phyloP scores from a whole-genome alignment of 2,113 vertebrate species.

The Herpetotheres cachinnans region DNA sequence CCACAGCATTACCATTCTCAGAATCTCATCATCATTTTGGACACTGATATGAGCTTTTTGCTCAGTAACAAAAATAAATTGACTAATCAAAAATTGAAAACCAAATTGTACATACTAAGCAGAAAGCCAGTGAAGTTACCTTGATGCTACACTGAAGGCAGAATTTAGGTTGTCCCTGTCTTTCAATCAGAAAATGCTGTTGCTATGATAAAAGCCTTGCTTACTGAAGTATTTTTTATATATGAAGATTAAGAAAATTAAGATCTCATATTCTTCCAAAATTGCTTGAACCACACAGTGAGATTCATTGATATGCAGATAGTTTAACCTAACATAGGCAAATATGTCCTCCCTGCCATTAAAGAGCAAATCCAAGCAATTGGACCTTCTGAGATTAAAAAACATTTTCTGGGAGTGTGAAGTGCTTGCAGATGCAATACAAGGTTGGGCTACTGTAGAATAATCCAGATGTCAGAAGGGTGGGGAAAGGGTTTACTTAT shows the following conservation, averaged over 20 bases:
- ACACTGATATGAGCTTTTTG: neutral
- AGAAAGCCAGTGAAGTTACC: neutral
- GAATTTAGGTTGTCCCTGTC: neutral
- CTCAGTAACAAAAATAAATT: neutral
- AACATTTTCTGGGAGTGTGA: neutral
- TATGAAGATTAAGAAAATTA: neutral
- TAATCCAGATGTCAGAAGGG: neutral
- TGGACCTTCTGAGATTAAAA: constrained; percentile 15
- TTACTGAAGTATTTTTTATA: neutral
- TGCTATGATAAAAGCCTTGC: neutral
- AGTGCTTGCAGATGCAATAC: neutral
- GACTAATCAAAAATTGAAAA: neutral
- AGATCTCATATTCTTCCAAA: neutral
- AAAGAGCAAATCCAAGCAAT: neutral
- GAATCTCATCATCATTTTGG: neutral
- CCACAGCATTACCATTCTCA: neutral
- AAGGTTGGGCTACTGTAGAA: neutral
- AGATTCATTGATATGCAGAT: neutral
- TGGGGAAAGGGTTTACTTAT: neutral
- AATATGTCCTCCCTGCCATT: neutral
- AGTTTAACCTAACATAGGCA: neutral
- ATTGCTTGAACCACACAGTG: neutral
- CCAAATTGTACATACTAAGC: neutral
- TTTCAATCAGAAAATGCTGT: neutral
- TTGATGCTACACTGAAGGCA: neutral